Percentiles rank a stretch among this genome's conserved stretches.
Conservation (phyloP, 2,888 invertebrate species). For the Lasioglossum oenotherae region DNA sequence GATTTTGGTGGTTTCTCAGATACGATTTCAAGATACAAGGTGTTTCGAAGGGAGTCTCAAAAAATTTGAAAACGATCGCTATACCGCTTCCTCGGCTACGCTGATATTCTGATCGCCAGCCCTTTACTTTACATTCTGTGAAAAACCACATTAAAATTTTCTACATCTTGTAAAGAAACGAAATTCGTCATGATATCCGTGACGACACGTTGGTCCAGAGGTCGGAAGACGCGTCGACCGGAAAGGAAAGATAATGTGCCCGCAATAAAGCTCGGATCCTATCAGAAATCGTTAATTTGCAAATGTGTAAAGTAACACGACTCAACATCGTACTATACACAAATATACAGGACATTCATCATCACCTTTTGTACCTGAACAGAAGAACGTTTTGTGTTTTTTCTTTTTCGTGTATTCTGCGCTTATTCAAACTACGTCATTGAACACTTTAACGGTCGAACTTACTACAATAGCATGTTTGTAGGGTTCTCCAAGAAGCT, state of each 20-base stretch:
- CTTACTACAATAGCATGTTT: conserved; percentile 93
- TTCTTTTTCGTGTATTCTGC: conserved; percentile 31
- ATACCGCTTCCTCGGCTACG: too few relatives aligned
- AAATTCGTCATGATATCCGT: conserved; percentile 3
- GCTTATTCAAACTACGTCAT: conserved; percentile 31
- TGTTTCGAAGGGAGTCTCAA: neutral
- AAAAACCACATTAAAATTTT: conserved; percentile 48
- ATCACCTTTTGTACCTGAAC: conserved; percentile 44
- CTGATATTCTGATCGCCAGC: conserved; percentile 16
- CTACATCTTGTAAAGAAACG: conserved; percentile 25
- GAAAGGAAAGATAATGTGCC: conserved; percentile 41
- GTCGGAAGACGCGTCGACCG: neutral
- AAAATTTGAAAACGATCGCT: conserved; percentile 12
- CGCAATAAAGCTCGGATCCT: conserved; percentile 21
- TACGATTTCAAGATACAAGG: conserved; percentile 13
- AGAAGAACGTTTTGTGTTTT: conserved; percentile 33
- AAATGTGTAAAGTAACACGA: conserved; percentile 53
- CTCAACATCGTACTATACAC: conserved; percentile 56
- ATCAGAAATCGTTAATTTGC: conserved; percentile 36
- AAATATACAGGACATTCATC: conserved; percentile 58
- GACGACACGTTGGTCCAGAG: conserved; percentile 1
- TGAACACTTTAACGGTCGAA: conserved; percentile 39
- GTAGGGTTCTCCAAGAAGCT: conserved; percentile 96
- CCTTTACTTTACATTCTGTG: conserved; percentile 21
- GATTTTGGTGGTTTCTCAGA: conserved; percentile 41